phyloP scores from a whole-genome alignment of 1,140 invertebrate genomes.

The Drosophila oshimai region DNA sequence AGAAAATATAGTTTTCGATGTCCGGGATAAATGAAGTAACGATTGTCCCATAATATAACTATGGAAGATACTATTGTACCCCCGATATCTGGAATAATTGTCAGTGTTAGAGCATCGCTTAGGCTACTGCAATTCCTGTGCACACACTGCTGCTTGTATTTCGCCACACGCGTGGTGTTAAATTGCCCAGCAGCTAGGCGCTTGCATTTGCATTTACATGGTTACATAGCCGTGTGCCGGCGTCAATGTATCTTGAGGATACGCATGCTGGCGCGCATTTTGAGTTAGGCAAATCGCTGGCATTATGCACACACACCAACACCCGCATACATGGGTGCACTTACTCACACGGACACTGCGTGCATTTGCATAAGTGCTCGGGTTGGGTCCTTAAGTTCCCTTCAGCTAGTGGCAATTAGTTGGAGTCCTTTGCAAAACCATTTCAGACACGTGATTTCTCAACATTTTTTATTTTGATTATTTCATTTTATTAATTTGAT shows the following conservation, averaged over 20 bases:
- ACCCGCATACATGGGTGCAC: neutral
- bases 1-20: too few species aligned
- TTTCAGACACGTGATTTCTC: neutral
- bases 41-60: too few species aligned
- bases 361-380: slow-evolving; percentile 32
- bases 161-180: slow-evolving; percentile 44
- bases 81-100: too few species aligned
- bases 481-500: too few species aligned
- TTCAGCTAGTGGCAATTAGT: slow-evolving; percentile 52
- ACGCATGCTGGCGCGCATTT: slow-evolving; percentile 22
- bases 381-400: slow-evolving; percentile 15
- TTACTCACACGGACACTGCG: slow-evolving; percentile 3
- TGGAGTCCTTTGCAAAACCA: slow-evolving; percentile 8
- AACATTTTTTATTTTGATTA: too few species aligned
- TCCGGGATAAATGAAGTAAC: too few species aligned
- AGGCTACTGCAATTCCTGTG: neutral
- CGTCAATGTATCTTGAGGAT: slow-evolving; percentile 60
- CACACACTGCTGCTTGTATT: neutral
- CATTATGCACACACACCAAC: too few species aligned
- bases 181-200: slow-evolving; percentile 67
- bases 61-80: too few species aligned
- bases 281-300: too few species aligned
- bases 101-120: too few species aligned
- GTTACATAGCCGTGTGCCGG: slow-evolving; percentile 40
- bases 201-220: slow-evolving; percentile 58